These are phyloP conservation scores for Holotrichia oblita DNA, from an alignment of 1,140 invertebrate species.

Conservation along the genomic window DNA sequence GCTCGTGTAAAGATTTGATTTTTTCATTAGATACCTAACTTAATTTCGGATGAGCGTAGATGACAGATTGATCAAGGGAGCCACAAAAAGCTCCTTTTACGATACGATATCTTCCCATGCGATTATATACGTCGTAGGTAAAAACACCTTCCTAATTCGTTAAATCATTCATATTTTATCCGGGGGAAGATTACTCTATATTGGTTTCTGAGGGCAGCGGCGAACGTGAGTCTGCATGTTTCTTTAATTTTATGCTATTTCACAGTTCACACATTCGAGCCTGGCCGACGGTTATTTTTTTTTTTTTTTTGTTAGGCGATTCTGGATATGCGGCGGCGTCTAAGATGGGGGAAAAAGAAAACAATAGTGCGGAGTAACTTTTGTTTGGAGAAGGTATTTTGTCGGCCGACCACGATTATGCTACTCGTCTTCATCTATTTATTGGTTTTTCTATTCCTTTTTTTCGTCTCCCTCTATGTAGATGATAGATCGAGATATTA, in stretches of 20 bases:
- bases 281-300: not conserved
- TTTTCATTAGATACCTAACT: not conserved
- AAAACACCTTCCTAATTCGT: slow-evolving; percentile 33
- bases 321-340: not conserved
- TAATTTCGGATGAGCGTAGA: slow-evolving; percentile 5
- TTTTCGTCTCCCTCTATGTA: not conserved
- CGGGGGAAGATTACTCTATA: slow-evolving; percentile 25
- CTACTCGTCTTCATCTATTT: not conserved
- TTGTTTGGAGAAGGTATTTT: slow-evolving; percentile 27
- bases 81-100: not conserved
- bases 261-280: slow-evolving; percentile 49
- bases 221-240: slow-evolving; percentile 42
- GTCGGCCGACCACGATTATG: not conserved
- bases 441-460: not conserved
- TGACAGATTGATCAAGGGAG: not conserved
- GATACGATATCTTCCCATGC: not conserved
- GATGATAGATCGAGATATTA: not conserved
- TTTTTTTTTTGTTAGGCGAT: not conserved
- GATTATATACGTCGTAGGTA: slow-evolving; percentile 9
- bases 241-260: slow-evolving; percentile 53
- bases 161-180: slow-evolving; percentile 32
- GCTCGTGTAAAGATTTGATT: not conserved
- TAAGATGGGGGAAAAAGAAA: not conserved
- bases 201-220: not conserved
- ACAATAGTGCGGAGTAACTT: not conserved